Conservation (phyloP, 2,797 vertebrate species). For the Bovichtus variegatus region DNA sequence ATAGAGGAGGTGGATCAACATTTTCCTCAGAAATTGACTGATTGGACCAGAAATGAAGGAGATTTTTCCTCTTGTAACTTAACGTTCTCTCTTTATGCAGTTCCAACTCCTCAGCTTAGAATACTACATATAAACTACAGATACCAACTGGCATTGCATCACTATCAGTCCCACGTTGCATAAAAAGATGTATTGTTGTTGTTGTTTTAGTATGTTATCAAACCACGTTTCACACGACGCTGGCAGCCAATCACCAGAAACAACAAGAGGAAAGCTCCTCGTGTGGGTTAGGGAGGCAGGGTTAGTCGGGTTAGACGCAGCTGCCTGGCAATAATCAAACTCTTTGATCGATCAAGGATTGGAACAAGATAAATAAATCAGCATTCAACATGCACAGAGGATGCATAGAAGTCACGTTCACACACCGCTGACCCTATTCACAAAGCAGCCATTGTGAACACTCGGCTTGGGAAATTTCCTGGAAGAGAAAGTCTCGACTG, state of each 20-base stretch:
- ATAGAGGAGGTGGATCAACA: background rate
- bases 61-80: background rate
- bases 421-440: slow-evolving; percentile 37
- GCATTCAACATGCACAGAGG: slow-evolving; percentile 85
- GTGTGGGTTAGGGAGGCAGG: slow-evolving; percentile 66
- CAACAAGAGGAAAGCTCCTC: slow-evolving; percentile 64
- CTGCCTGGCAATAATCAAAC: slow-evolving; percentile 61
- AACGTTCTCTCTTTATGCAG: background rate
- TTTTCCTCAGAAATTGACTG: too few relatives aligned
- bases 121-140: background rate
- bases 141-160: slow-evolving; percentile 2
- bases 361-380: slow-evolving; percentile 30
- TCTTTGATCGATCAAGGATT: slow-evolving; percentile 26
- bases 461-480: slow-evolving; percentile 20
- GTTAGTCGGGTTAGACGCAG: slow-evolving; percentile 81
- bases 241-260: slow-evolving; percentile 70
- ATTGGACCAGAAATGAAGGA: background rate
- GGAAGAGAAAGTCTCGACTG: background rate
- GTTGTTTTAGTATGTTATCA: slow-evolving; percentile 77
- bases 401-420: slow-evolving; percentile 85
- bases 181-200: slow-evolving; percentile 6
- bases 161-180: slow-evolving; percentile 65
- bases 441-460: slow-evolving; percentile 65
- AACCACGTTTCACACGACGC: slow-evolving; percentile 47
- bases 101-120: background rate